phyloP scores from a whole-genome alignment of 2,888 invertebrate species.

The Biston stratarius region DNA sequence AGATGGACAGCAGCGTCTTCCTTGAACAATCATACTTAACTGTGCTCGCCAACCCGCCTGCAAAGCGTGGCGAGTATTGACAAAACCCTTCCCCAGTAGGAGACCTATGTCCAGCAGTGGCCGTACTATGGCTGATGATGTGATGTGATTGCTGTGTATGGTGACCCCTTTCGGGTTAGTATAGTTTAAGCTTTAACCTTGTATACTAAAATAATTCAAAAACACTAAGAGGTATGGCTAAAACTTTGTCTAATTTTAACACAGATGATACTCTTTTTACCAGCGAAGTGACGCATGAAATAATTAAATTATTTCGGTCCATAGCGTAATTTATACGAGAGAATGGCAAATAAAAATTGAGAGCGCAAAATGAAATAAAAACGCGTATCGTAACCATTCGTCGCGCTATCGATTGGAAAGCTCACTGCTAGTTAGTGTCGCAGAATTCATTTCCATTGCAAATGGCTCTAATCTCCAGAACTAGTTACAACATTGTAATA shows the following conservation, averaged over 20 bases:
- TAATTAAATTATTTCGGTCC: background rate
- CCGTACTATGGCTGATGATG: too few relatives aligned
- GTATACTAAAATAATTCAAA: too few relatives aligned
- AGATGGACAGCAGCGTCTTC: too few relatives aligned
- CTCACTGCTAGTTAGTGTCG: slow-evolving; percentile 8
- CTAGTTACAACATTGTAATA: slow-evolving; percentile 59
- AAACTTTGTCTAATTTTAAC: background rate
- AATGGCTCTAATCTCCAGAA: slow-evolving; percentile 27
- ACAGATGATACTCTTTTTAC: background rate
- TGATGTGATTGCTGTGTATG: too few relatives aligned
- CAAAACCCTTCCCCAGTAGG: too few relatives aligned
- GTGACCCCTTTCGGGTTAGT: too few relatives aligned
- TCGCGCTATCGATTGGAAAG: slow-evolving; percentile 24
- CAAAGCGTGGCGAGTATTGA: too few relatives aligned
- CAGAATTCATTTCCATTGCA: slow-evolving; percentile 28
- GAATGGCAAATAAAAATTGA: slow-evolving; percentile 16
- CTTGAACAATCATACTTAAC: too few relatives aligned
- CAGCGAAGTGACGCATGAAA: background rate
- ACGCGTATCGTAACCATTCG: slow-evolving; percentile 27
- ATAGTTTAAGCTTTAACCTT: too few relatives aligned
- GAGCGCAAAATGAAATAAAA: slow-evolving; percentile 25
- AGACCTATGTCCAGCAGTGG: too few relatives aligned
- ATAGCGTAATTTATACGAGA: slow-evolving; percentile 14
- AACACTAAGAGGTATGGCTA: too few relatives aligned
- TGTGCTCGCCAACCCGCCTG: too few relatives aligned